Evolutionary conservation across 2,113 vertebrate genomes (phyloP), one percentile per base, ranked within the genome.

Genomic region (Sigmodon hispidus): DNA sequence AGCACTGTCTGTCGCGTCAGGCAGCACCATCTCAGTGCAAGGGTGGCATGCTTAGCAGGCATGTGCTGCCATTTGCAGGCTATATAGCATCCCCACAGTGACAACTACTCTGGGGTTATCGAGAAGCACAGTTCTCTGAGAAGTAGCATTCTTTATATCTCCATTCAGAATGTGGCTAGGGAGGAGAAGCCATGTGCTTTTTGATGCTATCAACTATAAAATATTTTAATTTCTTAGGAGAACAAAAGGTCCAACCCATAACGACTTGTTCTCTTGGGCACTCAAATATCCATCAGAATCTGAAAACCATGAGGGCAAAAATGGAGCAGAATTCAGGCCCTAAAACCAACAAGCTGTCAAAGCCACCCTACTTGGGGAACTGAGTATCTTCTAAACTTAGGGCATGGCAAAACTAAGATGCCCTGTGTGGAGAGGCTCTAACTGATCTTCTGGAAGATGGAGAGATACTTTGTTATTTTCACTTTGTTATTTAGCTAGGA

Each of bases 181-280:
- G 92, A 3, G 12, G 59, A 73, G 36, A 1, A 59, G 88, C 0
- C 0, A 31, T 15, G 31, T 59, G 3, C 12, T 10, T 61, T 15
- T 26, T 36, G 43, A 76, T 50, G 40, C 24, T 65, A 63, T n/a
- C 5, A 17, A 2, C 40, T 61, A 48, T 0, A 61, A 22, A 73
- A 70, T 55, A 80, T 67, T 93, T 93, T 31, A 81, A 79, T 16
- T 89, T 93, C 31, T 86, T 93, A 72, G 21, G n/a, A 96, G 12
- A 80, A 75, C 8, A 59, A 76, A 92, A 87, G 16, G 59, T 76
- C n/a, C 8, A 84, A 79, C 24, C 59, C 40, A 52, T 26, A 79
- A 59, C 83, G 55, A 50, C 11, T 52, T 31, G 73, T 57, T 81
- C 10, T 43, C 15, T 84, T 48, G 24, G 43, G 50, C 57, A 86